phyloP scores from a whole-genome alignment of 2,888 invertebrate species.

The Microctonus aethiopoides region DNA sequence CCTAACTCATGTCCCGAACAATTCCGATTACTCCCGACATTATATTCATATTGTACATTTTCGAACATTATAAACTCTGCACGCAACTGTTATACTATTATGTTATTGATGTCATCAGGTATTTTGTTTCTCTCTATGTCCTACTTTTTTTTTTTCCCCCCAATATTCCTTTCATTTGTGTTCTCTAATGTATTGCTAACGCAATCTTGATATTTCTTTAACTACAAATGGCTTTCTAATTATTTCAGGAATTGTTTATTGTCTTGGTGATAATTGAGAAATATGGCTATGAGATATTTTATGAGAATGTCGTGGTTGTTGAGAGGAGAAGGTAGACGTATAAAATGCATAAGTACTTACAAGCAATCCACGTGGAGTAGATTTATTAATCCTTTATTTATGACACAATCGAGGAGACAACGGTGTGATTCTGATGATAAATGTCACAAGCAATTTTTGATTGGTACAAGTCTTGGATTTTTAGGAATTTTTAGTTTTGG shows the following conservation, averaged over 20 bases:
- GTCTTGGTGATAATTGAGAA: neutral
- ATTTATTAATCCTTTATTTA: neutral
- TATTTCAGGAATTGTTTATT: neutral
- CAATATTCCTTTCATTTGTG: neutral
- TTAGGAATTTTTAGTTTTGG: conserved; percentile 73
- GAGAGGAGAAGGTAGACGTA: neutral
- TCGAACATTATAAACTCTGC: neutral
- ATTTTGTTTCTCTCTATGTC: neutral
- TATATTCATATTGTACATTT: neutral
- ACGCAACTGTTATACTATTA: neutral
- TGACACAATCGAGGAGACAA: neutral
- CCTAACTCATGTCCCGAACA: neutral
- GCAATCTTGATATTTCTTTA: neutral
- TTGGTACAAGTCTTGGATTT: conserved; percentile 56
- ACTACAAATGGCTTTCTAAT: neutral
- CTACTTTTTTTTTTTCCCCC: neutral
- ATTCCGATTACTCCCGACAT: neutral
- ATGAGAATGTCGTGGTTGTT: neutral
- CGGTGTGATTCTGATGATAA: neutral
- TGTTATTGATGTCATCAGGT: neutral
- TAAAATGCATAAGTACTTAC: neutral
- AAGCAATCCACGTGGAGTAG: neutral
- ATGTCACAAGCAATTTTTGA: neutral
- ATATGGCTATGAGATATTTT: neutral
- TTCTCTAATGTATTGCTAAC: too few relatives aligned